Evolutionary conservation across 2,888 invertebrate genomes (phyloP).

Genomic region (Erpobdella octoculata): DNA sequence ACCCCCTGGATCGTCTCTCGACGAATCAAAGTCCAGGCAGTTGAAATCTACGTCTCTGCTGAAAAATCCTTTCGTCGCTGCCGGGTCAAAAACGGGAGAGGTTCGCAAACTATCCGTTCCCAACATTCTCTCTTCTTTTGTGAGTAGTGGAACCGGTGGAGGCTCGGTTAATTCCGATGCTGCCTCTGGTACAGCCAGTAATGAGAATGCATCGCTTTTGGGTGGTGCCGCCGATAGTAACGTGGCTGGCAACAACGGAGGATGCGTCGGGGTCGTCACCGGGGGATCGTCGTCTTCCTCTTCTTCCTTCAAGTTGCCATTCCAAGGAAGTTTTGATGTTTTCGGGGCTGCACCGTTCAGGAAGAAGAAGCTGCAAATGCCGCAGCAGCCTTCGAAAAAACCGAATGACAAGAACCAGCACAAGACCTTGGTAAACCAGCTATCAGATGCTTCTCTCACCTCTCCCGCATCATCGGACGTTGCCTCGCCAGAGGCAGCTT

Average conservation of each 20-base stretch:
- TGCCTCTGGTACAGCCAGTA: not conserved
- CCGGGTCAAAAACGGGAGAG: not conserved
- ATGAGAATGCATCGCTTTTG: constrained; percentile 7
- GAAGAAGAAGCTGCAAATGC: constrained; percentile 17
- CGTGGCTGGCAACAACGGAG: not conserved
- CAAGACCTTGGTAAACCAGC: constrained; percentile 1
- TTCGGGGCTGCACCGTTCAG: constrained; percentile 47
- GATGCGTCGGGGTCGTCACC: no score
- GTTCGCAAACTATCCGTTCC: not conserved
- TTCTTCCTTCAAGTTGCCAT: constrained; percentile 16
- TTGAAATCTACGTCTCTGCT: constrained; percentile 1
- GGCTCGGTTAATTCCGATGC: not conserved
- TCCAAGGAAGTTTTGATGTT: constrained; percentile 40
- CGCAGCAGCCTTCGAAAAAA: not conserved
- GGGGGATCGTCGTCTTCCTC: not conserved
- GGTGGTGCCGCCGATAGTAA: not conserved
- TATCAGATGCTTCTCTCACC: not conserved
- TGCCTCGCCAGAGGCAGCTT: not conserved
- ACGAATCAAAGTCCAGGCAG: not conserved
- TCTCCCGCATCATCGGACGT: not conserved
- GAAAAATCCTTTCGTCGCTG: constrained; percentile 15
- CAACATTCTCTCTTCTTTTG: not conserved
- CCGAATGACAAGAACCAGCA: not conserved
- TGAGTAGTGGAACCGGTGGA: not conserved
- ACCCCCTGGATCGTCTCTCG: not conserved